Percentiles rank a stretch among this genome's conserved stretches.
These are phyloP conservation scores for Heterodera filipjevi DNA, from an alignment of 2,888 invertebrate species.

Conservation along the genomic window DNA sequence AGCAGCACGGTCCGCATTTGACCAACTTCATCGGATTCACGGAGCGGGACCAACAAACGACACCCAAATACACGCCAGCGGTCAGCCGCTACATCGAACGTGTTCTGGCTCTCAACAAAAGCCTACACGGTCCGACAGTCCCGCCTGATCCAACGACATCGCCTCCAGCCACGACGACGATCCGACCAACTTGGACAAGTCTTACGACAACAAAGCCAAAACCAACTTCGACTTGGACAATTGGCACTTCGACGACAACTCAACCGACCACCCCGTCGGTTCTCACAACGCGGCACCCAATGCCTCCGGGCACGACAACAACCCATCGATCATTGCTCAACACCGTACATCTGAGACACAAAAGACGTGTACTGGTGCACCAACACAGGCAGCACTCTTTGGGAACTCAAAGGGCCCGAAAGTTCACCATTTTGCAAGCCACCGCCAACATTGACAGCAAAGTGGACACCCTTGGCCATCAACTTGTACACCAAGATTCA, in stretches of 20 bases:
- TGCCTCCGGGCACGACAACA: background rate
- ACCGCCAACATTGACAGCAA: background rate
- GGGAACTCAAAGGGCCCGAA: background rate
- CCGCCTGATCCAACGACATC: no score
- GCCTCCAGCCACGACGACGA: background rate
- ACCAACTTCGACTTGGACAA: background rate
- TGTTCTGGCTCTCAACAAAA: no score
- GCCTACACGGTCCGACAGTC: no score
- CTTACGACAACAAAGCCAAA: background rate
- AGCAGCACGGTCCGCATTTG: background rate
- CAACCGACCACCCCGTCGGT: no score
- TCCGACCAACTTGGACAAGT: no score
- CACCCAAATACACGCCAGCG: no score
- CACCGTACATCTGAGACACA: no score
- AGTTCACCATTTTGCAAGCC: background rate
- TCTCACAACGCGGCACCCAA: background rate
- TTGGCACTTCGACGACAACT: no score
- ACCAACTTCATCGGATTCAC: no score
- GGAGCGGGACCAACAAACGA: no score
- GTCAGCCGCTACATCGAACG: no score
- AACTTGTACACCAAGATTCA: background rate
- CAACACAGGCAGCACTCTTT: background rate
- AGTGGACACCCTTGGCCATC: background rate
- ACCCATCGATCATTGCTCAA: background rate
- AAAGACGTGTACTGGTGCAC: slow-evolving; percentile 4